Conservation (phyloP, 2,797 vertebrate genomes). For the Chloroceryle inda region DNA sequence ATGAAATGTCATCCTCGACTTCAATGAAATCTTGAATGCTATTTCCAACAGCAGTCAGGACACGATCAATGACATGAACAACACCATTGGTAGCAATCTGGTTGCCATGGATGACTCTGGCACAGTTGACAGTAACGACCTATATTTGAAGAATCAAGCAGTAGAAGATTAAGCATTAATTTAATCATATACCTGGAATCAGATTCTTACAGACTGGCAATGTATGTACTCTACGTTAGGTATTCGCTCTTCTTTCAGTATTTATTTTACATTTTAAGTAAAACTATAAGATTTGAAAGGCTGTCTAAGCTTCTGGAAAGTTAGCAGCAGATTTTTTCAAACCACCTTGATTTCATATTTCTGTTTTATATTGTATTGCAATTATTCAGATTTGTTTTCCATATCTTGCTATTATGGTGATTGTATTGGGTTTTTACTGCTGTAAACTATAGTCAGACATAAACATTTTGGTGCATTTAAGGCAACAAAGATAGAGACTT, state of each 20-base stretch:
- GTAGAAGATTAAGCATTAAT: neutral
- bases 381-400: neutral
- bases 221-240: neutral
- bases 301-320: neutral
- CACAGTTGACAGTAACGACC: constrained; percentile 98
- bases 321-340: neutral
- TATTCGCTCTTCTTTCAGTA: neutral
- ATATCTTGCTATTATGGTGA: neutral
- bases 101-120: constrained; percentile 93
- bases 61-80: constrained; percentile 95
- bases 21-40: constrained; percentile 91
- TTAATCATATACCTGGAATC: neutral
- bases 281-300: neutral
- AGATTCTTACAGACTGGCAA: neutral
- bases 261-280: neutral
- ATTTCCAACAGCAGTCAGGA: constrained; percentile 88
- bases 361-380: neutral
- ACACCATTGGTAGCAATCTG: constrained; percentile 98
- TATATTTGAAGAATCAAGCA: constrained; percentile 60
- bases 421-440: neutral
- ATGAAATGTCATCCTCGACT: constrained; percentile 88
- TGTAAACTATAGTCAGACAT: neutral
- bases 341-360: neutral
- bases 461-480: neutral
- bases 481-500: neutral